phyloP scores from a whole-genome alignment of 2,797 vertebrate species.

The Lepilemur ruficaudatus region DNA sequence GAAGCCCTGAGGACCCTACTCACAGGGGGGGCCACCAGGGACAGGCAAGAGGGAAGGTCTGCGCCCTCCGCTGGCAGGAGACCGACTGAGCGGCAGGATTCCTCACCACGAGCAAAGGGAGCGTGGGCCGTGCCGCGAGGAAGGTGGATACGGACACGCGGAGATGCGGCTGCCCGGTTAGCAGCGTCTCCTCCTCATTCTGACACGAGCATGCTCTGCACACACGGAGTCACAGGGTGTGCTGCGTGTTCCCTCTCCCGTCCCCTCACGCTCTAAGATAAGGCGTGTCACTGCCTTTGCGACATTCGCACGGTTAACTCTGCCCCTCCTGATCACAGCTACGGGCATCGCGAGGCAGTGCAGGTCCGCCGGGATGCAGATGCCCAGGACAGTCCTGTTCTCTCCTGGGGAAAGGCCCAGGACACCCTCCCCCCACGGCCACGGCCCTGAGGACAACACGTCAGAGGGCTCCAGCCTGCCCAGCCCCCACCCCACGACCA shows the following conservation, averaged over 20 bases:
- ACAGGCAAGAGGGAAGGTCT: no score
- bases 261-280: not conserved
- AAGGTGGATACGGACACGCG: not conserved
- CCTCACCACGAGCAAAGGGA: not conserved
- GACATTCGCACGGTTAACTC: not conserved
- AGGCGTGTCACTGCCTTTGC: no score
- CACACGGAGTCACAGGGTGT: no score
- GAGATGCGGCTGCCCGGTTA: no score
- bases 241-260: no score
- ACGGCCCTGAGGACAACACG: not conserved
- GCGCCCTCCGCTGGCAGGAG: fast-evolving
- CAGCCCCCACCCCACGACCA: not conserved
- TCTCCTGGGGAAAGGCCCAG: not conserved
- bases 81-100: fast-evolving
- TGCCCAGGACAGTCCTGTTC: not conserved
- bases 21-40: not conserved
- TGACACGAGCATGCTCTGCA: not conserved
- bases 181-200: no score
- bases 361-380: no score
- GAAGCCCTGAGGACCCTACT: no score
- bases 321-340: not conserved
- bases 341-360: not conserved
- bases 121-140: fast-evolving
- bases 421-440: not conserved
- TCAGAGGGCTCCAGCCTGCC: no score